A percentile compares a stretch with the other conserved stretches of the same genome.
Evolutionary conservation across 1,140 invertebrate species (phyloP).

Genomic region (Aphelenchoides avenae): DNA sequence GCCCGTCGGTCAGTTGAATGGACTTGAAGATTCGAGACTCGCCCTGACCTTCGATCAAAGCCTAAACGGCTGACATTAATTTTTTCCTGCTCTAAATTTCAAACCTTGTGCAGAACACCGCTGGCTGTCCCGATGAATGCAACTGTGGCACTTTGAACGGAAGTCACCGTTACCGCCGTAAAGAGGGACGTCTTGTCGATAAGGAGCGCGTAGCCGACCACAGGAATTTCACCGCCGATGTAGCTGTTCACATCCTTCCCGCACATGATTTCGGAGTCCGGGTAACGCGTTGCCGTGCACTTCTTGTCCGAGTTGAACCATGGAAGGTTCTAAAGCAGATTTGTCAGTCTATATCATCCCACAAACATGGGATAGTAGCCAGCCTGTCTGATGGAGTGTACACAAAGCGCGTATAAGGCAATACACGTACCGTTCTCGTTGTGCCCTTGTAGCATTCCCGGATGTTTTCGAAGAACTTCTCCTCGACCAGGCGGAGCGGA

Average conservation of each 20-base stretch:
- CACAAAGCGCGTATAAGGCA: neutral
- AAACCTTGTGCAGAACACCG: constrained; percentile 47
- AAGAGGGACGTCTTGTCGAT: constrained; percentile 38
- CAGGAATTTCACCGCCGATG: constrained; percentile 54
- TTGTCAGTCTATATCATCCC: constrained; percentile 6
- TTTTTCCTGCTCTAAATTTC: too few relatives aligned
- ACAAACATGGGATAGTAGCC: neutral
- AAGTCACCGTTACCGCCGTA: constrained; percentile 40
- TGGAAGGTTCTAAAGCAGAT: constrained; percentile 43
- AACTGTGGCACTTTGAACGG: constrained; percentile 49
- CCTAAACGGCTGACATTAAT: constrained; percentile 17
- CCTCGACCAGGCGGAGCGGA: constrained; percentile 43
- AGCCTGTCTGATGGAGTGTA: neutral
- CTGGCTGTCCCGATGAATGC: constrained; percentile 56
- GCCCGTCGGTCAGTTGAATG: constrained; percentile 40
- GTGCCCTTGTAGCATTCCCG: constrained; percentile 52
- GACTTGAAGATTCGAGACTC: constrained; percentile 42
- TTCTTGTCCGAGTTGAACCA: constrained; percentile 56
- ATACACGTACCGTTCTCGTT: constrained; percentile 29
- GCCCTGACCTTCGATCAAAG: constrained; percentile 19
- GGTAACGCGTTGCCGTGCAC: constrained; percentile 45
- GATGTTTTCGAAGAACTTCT: constrained; percentile 54
- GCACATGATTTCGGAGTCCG: constrained; percentile 44
- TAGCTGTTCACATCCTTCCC: constrained; percentile 53
- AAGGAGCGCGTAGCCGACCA: constrained; percentile 31